phyloP scores from a whole-genome alignment of 2,888 invertebrate genomes.

The Invenusta paracnida region DNA sequence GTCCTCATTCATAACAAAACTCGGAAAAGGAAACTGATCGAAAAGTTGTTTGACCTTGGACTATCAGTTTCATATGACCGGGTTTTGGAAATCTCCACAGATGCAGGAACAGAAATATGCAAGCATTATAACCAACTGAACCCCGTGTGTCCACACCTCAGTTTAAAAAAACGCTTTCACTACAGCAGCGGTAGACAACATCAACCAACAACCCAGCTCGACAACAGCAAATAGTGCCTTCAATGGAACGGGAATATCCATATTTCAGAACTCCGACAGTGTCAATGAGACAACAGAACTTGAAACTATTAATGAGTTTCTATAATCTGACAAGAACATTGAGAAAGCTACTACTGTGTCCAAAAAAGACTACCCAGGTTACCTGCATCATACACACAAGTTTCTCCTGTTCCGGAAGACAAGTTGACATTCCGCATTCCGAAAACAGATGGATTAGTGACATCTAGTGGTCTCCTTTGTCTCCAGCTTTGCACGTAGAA shows the following conservation, averaged over 20 bases:
- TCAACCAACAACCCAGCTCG: neutral
- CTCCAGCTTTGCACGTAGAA: neutral
- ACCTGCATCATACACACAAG: neutral
- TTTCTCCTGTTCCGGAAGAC: neutral
- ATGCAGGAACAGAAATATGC: conserved; percentile 41
- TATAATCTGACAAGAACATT: neutral
- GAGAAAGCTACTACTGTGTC: neutral
- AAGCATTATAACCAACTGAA: conserved; percentile 37
- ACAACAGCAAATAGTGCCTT: neutral
- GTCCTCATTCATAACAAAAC: conserved; percentile 45
- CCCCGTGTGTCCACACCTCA: conserved; percentile 45
- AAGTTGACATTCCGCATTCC: neutral
- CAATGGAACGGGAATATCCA: neutral
- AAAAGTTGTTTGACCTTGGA: conserved; percentile 45
- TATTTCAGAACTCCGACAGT: neutral
- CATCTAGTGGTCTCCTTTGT: neutral
- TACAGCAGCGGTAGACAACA: neutral
- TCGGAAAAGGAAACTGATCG: conserved; percentile 44
- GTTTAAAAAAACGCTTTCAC: conserved; percentile 43
- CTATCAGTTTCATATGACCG: conserved; percentile 46
- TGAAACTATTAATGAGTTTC: neutral
- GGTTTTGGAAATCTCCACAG: conserved; percentile 44
- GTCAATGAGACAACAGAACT: neutral
- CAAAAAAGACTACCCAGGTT: neutral
- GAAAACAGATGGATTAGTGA: neutral